Evolutionary conservation across 2,888 invertebrate genomes (phyloP).

Genomic region (Latheticus oryzae): DNA sequence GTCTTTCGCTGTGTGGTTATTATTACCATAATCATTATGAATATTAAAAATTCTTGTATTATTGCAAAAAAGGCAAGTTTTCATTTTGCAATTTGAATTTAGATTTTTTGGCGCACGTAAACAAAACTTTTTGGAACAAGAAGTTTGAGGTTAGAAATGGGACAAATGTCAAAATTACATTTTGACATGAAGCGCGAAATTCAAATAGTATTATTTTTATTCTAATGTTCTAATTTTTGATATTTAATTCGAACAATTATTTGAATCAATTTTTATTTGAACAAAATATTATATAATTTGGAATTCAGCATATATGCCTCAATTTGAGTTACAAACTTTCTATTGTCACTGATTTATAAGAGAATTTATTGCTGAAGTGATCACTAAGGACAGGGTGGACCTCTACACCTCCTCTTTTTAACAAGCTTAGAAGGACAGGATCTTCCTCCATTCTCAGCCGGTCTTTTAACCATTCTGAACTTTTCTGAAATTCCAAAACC

Average conservation of each 20-base stretch:
- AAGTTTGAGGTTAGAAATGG: not conserved
- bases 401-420: slow-evolving; percentile 72
- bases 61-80: slow-evolving; percentile 48
- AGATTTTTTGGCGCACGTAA: slow-evolving; percentile 18
- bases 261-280: too few relatives aligned
- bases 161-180: too few relatives aligned
- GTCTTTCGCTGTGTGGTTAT: slow-evolving; percentile 46
- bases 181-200: too few relatives aligned
- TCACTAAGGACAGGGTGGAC: slow-evolving; percentile 52
- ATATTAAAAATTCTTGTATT: slow-evolving; percentile 46
- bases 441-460: slow-evolving; percentile 73
- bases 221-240: too few relatives aligned
- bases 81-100: slow-evolving; percentile 16
- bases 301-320: too few relatives aligned
- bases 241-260: too few relatives aligned
- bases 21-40: slow-evolving; percentile 44
- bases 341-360: too few relatives aligned
- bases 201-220: too few relatives aligned
- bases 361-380: too few relatives aligned
- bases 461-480: slow-evolving; percentile 72
- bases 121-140: slow-evolving; percentile 12
- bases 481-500: slow-evolving; percentile 79
- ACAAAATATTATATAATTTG: too few relatives aligned
- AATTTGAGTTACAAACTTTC: too few relatives aligned
- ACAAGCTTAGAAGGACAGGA: slow-evolving; percentile 72